Conservation (phyloP, 2,113 vertebrate species). For the Fregetta grallaria region DNA sequence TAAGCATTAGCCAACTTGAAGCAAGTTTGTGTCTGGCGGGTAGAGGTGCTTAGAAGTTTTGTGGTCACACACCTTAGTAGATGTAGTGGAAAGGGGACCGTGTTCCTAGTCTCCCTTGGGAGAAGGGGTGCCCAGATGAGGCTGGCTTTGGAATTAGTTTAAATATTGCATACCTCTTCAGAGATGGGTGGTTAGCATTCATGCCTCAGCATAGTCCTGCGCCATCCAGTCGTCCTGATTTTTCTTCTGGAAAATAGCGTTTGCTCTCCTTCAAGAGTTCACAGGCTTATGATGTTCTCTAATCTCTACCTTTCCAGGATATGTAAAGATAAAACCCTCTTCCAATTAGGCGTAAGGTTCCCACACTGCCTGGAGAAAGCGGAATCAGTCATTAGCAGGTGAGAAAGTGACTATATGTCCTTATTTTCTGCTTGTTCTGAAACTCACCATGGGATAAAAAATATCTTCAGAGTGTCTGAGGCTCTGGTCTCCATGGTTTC, state of each 20-base stretch:
- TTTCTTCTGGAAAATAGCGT: not conserved
- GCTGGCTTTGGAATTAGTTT: not conserved
- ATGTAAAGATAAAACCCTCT: constrained; percentile 31
- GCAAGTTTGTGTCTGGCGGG: not conserved
- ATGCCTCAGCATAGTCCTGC: not conserved
- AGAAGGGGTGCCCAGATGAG: not conserved
- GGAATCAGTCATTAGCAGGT: constrained; percentile 55
- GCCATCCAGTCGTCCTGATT: not conserved
- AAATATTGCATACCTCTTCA: not conserved
- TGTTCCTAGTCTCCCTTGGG: not conserved
- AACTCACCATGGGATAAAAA: not conserved
- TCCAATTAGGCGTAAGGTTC: constrained; percentile 49
- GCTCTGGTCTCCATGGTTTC: not conserved
- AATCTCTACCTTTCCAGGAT: constrained; percentile 40
- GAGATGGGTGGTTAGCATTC: not conserved
- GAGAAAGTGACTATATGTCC: not conserved
- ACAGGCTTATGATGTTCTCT: not conserved
- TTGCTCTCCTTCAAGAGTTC: not conserved
- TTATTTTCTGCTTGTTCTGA: not conserved
- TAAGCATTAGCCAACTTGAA: not conserved
- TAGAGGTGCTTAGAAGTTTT: not conserved
- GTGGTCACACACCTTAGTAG: rapidly evolving
- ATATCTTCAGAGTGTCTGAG: not conserved
- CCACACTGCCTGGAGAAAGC: constrained; percentile 12
- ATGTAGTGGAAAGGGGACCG: not conserved